Evolutionary conservation across 2,797 vertebrate species (phyloP).

Genomic region (Chloroceryle amazona): DNA sequence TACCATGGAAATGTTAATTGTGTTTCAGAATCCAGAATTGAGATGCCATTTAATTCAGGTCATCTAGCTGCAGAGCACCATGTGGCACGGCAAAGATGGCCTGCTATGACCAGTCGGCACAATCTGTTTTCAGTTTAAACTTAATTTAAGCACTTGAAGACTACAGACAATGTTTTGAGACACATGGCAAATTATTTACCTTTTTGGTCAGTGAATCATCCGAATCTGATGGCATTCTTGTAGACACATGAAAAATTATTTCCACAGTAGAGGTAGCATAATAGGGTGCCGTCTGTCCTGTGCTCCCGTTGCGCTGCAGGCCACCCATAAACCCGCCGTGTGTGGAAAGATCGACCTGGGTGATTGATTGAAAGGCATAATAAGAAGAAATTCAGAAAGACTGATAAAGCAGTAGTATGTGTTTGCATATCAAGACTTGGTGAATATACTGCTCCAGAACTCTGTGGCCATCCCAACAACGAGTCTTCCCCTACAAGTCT

Average conservation of each 20-base stretch:
- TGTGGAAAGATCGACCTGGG: conserved; percentile 93
- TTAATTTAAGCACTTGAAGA: neutral
- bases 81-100: neutral
- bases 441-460: neutral
- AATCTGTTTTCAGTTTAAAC: neutral
- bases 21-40: conserved; percentile 47
- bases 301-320: conserved; percentile 97
- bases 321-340: conserved; percentile 99
- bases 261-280: conserved; percentile 97
- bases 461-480: neutral
- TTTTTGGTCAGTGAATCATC: conserved; percentile 97
- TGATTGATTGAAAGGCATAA: neutral
- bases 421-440: neutral
- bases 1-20: conserved; percentile 67
- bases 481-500: neutral
- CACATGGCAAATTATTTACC: conserved; percentile 73
- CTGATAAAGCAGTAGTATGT: neutral
- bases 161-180: neutral
- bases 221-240: conserved; percentile 94
- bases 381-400: neutral
- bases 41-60: conserved; percentile 60
- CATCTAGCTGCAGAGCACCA: conserved; percentile 9
- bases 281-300: conserved; percentile 95
- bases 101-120: neutral
- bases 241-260: conserved; percentile 98